Conservation (phyloP, 2,888 invertebrate species). For the Melanophora roralis region DNA sequence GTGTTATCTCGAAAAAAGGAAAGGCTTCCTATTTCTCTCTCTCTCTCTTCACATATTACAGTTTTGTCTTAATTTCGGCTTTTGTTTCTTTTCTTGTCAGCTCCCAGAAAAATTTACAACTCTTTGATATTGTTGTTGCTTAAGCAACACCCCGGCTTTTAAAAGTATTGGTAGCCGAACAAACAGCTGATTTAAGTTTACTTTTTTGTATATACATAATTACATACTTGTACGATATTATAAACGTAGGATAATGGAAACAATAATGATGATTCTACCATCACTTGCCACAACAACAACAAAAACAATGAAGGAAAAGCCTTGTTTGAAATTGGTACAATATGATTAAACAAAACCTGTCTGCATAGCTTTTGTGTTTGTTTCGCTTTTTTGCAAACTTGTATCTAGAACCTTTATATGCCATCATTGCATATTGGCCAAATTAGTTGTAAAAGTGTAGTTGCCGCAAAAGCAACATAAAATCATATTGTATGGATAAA, state of each 20-base stretch:
- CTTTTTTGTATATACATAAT: no score
- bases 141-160: slow-evolving; percentile 41
- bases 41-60: no score
- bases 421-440: slow-evolving; percentile 53
- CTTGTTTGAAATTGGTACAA: slow-evolving; percentile 16
- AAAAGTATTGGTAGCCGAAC: not conserved
- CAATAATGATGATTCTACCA: slow-evolving; percentile 18
- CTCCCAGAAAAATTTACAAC: no score
- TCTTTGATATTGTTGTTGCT: not conserved
- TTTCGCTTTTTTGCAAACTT: slow-evolving; percentile 10
- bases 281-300: slow-evolving; percentile 13
- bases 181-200: slow-evolving; percentile 48
- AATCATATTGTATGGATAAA: not conserved
- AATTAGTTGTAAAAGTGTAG: slow-evolving; percentile 59
- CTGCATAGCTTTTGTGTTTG: slow-evolving; percentile 11
- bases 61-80: no score
- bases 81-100: no score
- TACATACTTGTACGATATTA: not conserved
- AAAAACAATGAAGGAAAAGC: slow-evolving; percentile 13
- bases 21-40: not conserved
- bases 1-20: not conserved
- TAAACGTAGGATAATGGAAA: slow-evolving; percentile 41
- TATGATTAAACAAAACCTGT: slow-evolving; percentile 51
- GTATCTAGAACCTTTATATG: slow-evolving; percentile 58
- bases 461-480: slow-evolving; percentile 59